Evolutionary conservation across 2,113 vertebrate genomes (phyloP), one percentile per base, ranked within the genome.

Genomic region (Micromys minutus): DNA sequence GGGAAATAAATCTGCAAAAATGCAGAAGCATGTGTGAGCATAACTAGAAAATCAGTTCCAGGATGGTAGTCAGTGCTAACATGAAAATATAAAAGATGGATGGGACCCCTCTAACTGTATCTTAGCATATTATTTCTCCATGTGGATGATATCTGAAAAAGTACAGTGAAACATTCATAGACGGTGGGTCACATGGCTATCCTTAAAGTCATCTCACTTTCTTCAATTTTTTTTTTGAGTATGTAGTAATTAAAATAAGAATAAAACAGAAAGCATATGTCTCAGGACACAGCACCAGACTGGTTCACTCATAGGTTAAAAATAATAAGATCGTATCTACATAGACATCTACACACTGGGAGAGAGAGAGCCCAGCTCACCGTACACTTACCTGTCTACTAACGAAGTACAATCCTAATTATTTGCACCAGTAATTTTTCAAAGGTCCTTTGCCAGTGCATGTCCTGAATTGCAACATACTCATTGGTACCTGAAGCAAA

Each of bases 391-490:
- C 55, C 80, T 76, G 75, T 15, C 39, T 57, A 92, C 29, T 91
- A 65, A 74, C 79, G 47, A 92, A 65, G 83, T 69, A 93, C 13
- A 89, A 69, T 13, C 57, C 52, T 90, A 63, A 92, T 90, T 65
- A 87, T 87, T 96, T 90, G 29, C 9, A 93, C 19, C 47, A 90
- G 57, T 57, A 92, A 81, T 80, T 88, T 90, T 96, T 90, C 79
- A 92, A 95, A 59, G 42, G 4, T 57, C 42, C 47, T 50, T 95
- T 90, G 80, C 79, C 55, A 80, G 34, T 45, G 21, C n/a, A 75
- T n/a, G 47, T 17, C 77, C 42, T 80, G 61, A 94, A 74, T 91
- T 96, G 77, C 31, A 67, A 50, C 26, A 88, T 17, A 61, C 1
- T 63, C 65, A 83, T 5, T 71, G 36, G 15, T 31, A 50, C 15